These are phyloP conservation scores for Galerucella calmariensis DNA, from an alignment of 2,888 invertebrate genomes.

Conservation along the genomic window DNA sequence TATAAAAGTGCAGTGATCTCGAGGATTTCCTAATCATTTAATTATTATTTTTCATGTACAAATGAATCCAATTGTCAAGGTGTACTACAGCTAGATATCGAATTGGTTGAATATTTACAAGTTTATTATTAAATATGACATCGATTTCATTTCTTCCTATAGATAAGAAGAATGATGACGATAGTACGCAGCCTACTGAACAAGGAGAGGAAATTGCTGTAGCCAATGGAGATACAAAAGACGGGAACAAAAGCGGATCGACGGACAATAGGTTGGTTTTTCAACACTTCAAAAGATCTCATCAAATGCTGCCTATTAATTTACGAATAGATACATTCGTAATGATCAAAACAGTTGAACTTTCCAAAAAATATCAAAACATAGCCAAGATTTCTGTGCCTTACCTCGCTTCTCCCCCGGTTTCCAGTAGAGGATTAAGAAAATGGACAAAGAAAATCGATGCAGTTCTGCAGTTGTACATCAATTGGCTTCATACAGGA, in stretches of 20 bases:
- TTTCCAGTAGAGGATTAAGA: background rate
- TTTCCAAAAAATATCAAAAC: background rate
- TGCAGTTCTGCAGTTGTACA: background rate
- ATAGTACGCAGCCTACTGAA: constrained; percentile 45
- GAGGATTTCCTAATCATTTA: constrained; percentile 39
- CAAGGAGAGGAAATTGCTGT: constrained; percentile 41
- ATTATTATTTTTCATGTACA: constrained; percentile 44
- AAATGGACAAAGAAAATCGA: background rate
- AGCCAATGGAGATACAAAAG: constrained; percentile 43
- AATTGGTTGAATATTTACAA: constrained; percentile 46
- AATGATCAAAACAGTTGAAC: constrained; percentile 6
- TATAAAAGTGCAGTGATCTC: constrained; percentile 41
- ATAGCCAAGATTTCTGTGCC: background rate
- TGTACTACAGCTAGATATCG: constrained; percentile 49
- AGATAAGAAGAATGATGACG: constrained; percentile 53
- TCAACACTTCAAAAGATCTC: constrained; percentile 40
- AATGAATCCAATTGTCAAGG: constrained; percentile 41
- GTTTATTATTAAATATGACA: constrained; percentile 51
- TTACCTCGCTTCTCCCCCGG: background rate
- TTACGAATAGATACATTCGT: constrained; percentile 23
- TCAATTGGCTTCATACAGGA: background rate
- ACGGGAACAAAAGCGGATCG: constrained; percentile 40
- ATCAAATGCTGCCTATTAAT: constrained; percentile 44
- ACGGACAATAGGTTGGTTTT: constrained; percentile 55
- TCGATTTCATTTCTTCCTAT: constrained; percentile 58